These are phyloP conservation scores for Oncopodura yosiiana DNA, from an alignment of 1,140 invertebrate genomes.

Conservation along the genomic window DNA sequence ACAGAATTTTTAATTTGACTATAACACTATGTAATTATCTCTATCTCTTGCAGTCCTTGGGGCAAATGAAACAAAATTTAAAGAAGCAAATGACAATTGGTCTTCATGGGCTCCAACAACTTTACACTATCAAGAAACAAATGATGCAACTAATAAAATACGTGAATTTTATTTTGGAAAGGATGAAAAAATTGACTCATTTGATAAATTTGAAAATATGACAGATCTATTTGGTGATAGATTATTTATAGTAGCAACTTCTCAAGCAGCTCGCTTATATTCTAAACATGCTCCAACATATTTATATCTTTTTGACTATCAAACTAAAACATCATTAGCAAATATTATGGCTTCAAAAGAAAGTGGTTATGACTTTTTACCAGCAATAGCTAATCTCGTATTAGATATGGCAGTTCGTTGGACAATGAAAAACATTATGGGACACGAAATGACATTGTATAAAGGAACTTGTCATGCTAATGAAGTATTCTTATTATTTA, in stretches of 20 bases:
- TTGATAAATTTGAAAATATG: slow-evolving; percentile 2
- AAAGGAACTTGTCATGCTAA: not conserved
- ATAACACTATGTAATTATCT: no score
- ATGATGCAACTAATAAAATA: no score
- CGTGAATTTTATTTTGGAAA: slow-evolving; percentile 22
- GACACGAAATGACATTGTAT: no score
- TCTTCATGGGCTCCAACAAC: no score
- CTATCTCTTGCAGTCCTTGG: not conserved
- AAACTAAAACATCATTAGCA: slow-evolving; percentile 6
- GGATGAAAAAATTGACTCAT: not conserved
- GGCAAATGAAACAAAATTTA: not conserved
- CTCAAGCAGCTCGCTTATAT: slow-evolving; percentile 2
- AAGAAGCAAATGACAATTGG: not conserved
- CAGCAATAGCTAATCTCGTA: no score
- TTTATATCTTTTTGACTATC: slow-evolving; percentile 16
- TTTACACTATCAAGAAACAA: no score
- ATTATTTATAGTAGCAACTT: slow-evolving; percentile 1
- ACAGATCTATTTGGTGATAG: slow-evolving; percentile 17
- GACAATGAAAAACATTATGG: no score
- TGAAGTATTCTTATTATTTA: slow-evolving; percentile 1
- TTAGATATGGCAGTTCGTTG: no score
- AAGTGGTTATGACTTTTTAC: no score
- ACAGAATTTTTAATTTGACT: no score
- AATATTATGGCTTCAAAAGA: no score
- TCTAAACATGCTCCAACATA: slow-evolving; percentile 1